These are phyloP conservation scores for Hyalella azteca DNA, from an alignment of 2,888 invertebrate species.

Conservation along the genomic window DNA sequence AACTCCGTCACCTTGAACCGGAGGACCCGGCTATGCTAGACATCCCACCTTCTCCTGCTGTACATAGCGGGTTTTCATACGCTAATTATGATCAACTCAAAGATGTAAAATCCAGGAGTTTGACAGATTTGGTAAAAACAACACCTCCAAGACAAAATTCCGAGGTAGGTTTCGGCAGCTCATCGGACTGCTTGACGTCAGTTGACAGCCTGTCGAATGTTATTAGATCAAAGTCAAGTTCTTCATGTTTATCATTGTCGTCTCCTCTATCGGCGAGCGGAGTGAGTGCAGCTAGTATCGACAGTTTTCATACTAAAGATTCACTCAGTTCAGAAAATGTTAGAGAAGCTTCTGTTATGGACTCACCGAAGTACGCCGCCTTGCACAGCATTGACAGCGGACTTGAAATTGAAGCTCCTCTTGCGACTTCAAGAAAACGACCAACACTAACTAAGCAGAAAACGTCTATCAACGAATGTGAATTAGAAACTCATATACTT, in stretches of 20 bases:
- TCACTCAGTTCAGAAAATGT: constrained; percentile 24
- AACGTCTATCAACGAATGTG: constrained; percentile 56
- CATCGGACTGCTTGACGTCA: constrained; percentile 11
- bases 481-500: constrained; percentile 54
- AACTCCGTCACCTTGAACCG: constrained; percentile 77
- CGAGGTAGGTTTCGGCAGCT: neutral
- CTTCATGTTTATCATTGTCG: constrained; percentile 50
- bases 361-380: neutral
- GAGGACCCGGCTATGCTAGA: constrained; percentile 54
- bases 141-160: neutral
- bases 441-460: constrained; percentile 59
- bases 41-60: constrained; percentile 47
- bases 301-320: constrained; percentile 11
- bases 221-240: constrained; percentile 53
- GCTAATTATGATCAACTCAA: neutral
- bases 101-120: constrained; percentile 52
- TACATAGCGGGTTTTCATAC: constrained; percentile 9
- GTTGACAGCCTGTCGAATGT: constrained; percentile 41
- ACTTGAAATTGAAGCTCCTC: constrained; percentile 39
- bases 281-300: neutral
- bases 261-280: constrained; percentile 35
- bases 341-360: neutral
- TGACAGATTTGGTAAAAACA: constrained; percentile 51
- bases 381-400: constrained; percentile 39
- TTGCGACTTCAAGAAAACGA: constrained; percentile 46